A percentile compares a stretch with the other conserved stretches of the same genome.
Conservation (phyloP, 2,113 vertebrate genomes). For the Lamprotornis superbus region DNA sequence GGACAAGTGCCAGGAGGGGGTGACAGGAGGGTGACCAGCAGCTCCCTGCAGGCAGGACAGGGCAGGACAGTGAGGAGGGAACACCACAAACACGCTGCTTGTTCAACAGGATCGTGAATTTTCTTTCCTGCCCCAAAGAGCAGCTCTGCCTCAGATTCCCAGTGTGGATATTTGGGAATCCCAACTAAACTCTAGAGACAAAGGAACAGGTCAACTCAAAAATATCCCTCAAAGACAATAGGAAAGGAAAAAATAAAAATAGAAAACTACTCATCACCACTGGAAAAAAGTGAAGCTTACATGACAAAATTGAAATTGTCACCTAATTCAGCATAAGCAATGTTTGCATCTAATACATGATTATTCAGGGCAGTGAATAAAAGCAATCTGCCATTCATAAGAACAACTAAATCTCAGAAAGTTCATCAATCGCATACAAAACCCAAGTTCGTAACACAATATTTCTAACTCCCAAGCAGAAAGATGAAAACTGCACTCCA, state of each 20-base stretch:
- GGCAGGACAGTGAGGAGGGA: accelerated
- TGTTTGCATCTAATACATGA: neutral
- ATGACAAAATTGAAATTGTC: neutral
- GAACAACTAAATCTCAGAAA: neutral
- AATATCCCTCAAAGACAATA: neutral
- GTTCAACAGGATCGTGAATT: accelerated
- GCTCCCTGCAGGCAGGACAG: neutral
- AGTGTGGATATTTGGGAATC: accelerated
- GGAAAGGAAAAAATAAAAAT: neutral
- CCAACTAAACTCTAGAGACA: neutral
- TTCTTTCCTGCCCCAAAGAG: neutral
- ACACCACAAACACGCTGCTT: accelerated
- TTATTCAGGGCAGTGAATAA: neutral
- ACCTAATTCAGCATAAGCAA: neutral
- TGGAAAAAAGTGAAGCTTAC: neutral
- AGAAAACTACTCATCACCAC: neutral
- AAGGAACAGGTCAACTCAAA: neutral
- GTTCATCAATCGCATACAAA: neutral
- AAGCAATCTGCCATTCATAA: neutral
- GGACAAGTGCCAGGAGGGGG: neutral
- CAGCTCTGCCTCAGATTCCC: neutral
- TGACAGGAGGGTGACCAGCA: neutral
- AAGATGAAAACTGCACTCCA: neutral
- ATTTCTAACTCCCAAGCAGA: neutral
- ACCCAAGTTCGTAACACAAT: neutral